A percentile compares a stretch with the other conserved stretches of the same genome.
phyloP scores from a whole-genome alignment of 2,113 vertebrate genomes.

The Apeltes quadracus region DNA sequence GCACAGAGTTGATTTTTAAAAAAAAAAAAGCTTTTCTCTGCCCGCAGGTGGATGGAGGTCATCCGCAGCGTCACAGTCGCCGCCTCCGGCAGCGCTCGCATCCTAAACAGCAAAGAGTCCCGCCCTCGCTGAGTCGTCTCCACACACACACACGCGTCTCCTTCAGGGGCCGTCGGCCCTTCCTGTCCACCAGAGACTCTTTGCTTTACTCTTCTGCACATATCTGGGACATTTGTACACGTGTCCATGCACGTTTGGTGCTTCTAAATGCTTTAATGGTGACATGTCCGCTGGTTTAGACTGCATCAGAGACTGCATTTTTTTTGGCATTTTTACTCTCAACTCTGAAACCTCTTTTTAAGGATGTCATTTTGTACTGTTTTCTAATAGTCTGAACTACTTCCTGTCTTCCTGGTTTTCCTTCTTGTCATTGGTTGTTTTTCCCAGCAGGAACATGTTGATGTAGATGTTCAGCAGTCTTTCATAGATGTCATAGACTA shows the following conservation, averaged over 20 bases:
- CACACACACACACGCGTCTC: slow-evolving; percentile 24
- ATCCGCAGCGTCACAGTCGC: slow-evolving; percentile 95
- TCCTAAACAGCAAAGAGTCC: slow-evolving; percentile 87
- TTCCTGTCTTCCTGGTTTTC: slow-evolving; percentile 71
- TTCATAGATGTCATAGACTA: slow-evolving; percentile 52
- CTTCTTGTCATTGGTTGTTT: slow-evolving; percentile 72
- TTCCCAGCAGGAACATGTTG: slow-evolving; percentile 61
- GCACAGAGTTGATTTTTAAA: neutral
- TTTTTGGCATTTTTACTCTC: slow-evolving; percentile 81
- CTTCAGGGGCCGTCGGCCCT: slow-evolving; percentile 32
- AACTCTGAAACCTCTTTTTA: slow-evolving; percentile 81
- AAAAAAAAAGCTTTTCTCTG: neutral
- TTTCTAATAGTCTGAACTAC: slow-evolving; percentile 78
- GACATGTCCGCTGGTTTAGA: slow-evolving; percentile 83
- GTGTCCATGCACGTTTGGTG: slow-evolving; percentile 80
- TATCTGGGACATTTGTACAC: slow-evolving; percentile 73
- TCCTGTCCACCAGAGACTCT: slow-evolving; percentile 29
- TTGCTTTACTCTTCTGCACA: slow-evolving; percentile 71
- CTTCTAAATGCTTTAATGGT: slow-evolving; percentile 81
- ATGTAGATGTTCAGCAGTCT: slow-evolving; percentile 63
- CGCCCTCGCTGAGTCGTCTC: slow-evolving; percentile 83
- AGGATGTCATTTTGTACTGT: slow-evolving; percentile 82
- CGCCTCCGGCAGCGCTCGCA: slow-evolving; percentile 82
- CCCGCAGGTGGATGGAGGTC: slow-evolving; percentile 96
- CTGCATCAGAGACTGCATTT: slow-evolving; percentile 82